These are phyloP conservation scores for Aporophyla nigra DNA, from an alignment of 2,888 invertebrate species.

Conservation along the genomic window DNA sequence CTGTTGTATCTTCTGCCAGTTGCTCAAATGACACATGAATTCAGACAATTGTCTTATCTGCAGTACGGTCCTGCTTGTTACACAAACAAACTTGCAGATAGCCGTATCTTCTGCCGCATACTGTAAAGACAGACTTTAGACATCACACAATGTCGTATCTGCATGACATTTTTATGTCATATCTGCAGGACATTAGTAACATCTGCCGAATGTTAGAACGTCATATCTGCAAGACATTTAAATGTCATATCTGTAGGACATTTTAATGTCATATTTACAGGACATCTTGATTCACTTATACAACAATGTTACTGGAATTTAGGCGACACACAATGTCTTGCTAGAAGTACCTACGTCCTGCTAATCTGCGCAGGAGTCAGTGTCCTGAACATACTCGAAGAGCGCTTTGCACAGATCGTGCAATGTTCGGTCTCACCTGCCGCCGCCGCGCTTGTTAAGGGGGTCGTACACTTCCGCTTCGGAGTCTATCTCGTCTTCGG, in stretches of 20 bases:
- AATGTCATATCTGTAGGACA: not conserved
- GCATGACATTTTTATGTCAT: not conserved
- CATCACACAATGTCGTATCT: constrained; percentile 29
- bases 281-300: constrained; percentile 12
- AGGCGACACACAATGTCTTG: constrained; percentile 18
- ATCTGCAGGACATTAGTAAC: not conserved
- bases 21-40: constrained; percentile 40
- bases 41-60: constrained; percentile 19
- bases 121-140: constrained; percentile 35
- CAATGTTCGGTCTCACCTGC: constrained; percentile 87
- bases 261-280: not conserved
- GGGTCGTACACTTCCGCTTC: constrained; percentile 90
- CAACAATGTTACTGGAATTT: constrained; percentile 25
- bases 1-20: constrained; percentile 10
- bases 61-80: constrained; percentile 17
- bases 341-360: constrained; percentile 11
- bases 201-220: not conserved
- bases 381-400: constrained; percentile 77
- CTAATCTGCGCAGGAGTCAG: constrained; percentile 61
- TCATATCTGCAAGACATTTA: not conserved
- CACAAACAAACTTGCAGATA: constrained; percentile 27
- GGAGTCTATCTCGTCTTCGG: constrained; percentile 95
- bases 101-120: constrained; percentile 11
- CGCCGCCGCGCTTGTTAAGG: constrained; percentile 84
- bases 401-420: constrained; percentile 89